Conservation (phyloP, 2,113 vertebrate species). For the Nibea coibor region DNA sequence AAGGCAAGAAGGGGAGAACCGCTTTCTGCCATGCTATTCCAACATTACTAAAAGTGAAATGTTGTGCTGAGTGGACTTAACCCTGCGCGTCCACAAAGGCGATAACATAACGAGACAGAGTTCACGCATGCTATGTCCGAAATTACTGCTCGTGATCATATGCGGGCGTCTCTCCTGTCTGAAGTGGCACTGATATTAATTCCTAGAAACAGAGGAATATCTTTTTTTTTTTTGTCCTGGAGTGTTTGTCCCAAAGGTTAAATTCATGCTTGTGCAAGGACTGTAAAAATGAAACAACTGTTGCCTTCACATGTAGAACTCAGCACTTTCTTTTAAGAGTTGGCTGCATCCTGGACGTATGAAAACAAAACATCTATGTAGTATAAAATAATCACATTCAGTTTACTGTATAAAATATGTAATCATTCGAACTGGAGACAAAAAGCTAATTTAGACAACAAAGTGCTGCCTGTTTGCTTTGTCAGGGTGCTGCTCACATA, state of each 20-base stretch:
- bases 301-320: background rate
- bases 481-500: background rate
- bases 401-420: background rate
- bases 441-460: conserved; percentile 1
- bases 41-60: conserved; percentile 10
- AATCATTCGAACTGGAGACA: background rate
- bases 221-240: background rate
- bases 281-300: background rate
- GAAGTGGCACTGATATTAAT: background rate
- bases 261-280: conserved; percentile 1
- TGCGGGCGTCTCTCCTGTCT: background rate
- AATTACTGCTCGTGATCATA: background rate
- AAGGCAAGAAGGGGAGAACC: conserved; percentile 11
- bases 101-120: background rate
- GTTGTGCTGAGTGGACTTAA: conserved; percentile 10
- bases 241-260: conserved; percentile 11
- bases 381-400: background rate
- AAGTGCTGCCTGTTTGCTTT: conserved; percentile 4
- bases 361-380: background rate
- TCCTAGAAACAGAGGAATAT: background rate
- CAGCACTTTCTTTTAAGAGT: background rate
- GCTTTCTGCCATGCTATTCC: background rate
- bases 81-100: conserved; percentile 6
- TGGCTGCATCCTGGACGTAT: background rate
- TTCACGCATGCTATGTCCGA: background rate